These are phyloP conservation scores for Cantharis rustica DNA, from an alignment of 2,888 invertebrate genomes.

Conservation along the genomic window DNA sequence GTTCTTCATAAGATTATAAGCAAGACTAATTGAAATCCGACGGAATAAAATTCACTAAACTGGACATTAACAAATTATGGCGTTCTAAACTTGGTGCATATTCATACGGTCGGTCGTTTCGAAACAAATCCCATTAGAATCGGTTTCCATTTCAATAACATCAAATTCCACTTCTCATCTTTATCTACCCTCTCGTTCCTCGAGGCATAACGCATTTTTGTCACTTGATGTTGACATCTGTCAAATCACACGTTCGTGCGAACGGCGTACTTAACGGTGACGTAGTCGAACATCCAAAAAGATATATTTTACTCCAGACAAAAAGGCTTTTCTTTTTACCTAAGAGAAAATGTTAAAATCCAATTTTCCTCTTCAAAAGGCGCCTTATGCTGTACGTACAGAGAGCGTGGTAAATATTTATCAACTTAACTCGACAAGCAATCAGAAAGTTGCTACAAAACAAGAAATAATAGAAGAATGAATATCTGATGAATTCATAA, in stretches of 20 bases:
- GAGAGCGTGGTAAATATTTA: not conserved
- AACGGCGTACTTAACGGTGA: constrained; percentile 19
- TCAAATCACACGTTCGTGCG: constrained; percentile 29
- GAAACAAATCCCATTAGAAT: constrained; percentile 31
- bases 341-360: not conserved
- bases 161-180: constrained; percentile 28
- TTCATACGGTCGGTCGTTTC: constrained; percentile 15
- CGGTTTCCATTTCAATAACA: constrained; percentile 32
- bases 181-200: constrained; percentile 29
- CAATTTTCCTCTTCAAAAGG: not conserved
- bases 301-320: not conserved
- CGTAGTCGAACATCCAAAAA: constrained; percentile 2
- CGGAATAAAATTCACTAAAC: not conserved
- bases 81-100: not conserved
- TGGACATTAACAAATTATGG: not conserved
- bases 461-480: not conserved
- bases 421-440: not conserved
- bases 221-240: constrained; percentile 27
- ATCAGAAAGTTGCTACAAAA: not conserved
- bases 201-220: constrained; percentile 22
- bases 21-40: not conserved
- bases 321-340: not conserved
- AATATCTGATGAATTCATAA: not conserved
- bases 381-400: not conserved
- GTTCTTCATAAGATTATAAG: not conserved